Base-by-base conservation (phyloP, 1,140 invertebrate species). In the Carposina sasakii region DNA sequence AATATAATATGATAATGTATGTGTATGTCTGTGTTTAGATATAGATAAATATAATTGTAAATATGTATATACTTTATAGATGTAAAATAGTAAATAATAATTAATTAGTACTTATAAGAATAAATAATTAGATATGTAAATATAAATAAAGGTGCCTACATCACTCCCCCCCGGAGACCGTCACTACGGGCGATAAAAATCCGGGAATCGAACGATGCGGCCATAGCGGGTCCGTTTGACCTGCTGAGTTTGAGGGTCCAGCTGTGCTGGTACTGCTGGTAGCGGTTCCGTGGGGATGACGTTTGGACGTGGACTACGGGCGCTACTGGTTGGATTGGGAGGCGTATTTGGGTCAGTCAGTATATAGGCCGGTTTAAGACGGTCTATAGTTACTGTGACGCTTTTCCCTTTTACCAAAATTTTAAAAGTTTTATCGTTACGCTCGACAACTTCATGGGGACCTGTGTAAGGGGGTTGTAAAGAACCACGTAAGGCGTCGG, bases 401-500 rank as follows among this genome's bases (percentile, higher is more conserved):
- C 3, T 12, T 22, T 36, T 47, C 9, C 45, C 33, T 22, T 22
- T 21, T 8, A 47, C 15, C 8, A 22, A 10, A 15, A 47, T 34
- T 16, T 36, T 47, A 36, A 47, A 23, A 1, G 20, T 22, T 24
- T 47, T 47, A 8, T 47, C 73, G 54, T 24, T 81, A 59, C 24
- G 61, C 79, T 61, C 85, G 82, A 23, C 87, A 74, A 30, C 86
- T 42, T 43, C 84, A 74, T 4, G 81, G 85, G 36, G 79, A 77
- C 51, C 73, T 68, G 55, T 84, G 87, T 60, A 88, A 72, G 30
- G 86, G 59, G 41, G 72, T 76, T 52, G 84, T 48, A 36, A 81
- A 81, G 30, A 79, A 58, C 39, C 85, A 52, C 28, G 86, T 60
- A 40, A 87, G 52, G 26, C 77, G 13, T 54, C 87, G 87, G 58